Conservation (phyloP, 2,113 vertebrate species). For the Isurus oxyrinchus region DNA sequence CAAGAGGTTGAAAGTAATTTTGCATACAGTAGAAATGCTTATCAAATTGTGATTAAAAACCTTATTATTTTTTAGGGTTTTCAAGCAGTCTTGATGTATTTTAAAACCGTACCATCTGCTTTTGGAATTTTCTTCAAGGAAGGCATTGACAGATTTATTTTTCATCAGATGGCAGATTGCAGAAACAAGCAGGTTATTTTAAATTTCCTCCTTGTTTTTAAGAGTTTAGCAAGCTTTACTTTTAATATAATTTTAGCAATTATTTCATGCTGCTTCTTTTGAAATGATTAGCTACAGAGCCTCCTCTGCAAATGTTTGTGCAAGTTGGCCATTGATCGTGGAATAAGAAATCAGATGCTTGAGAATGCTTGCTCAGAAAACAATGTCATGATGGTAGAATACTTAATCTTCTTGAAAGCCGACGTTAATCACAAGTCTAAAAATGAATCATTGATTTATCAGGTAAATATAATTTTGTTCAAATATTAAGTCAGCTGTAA, state of each 20-base stretch:
- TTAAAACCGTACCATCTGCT: constrained; percentile 69
- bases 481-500: not conserved
- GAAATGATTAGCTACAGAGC: constrained; percentile 61
- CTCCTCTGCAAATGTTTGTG: constrained; percentile 77
- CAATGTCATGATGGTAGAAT: constrained; percentile 73
- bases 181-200: constrained; percentile 59
- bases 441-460: constrained; percentile 74
- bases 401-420: constrained; percentile 78
- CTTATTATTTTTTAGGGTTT: constrained; percentile 63
- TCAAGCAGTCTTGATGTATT: constrained; percentile 65
- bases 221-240: constrained; percentile 8
- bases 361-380: constrained; percentile 75
- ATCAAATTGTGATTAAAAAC: constrained; percentile 30
- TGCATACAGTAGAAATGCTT: not conserved
- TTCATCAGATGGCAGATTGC: constrained; percentile 69
- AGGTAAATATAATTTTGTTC: constrained; percentile 56
- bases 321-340: constrained; percentile 68
- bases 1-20: not conserved
- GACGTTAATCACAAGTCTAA: constrained; percentile 77
- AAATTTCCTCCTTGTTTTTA: constrained; percentile 1
- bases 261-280: constrained; percentile 41
- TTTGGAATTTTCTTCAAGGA: constrained; percentile 70
- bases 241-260: constrained; percentile 13
- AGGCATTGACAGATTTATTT: constrained; percentile 77
- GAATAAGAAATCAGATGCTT: constrained; percentile 73